A percentile compares a stretch with the other conserved stretches of the same genome.
Conservation (phyloP, 2,888 invertebrate genomes). For the Thymelicus sylvestris region DNA sequence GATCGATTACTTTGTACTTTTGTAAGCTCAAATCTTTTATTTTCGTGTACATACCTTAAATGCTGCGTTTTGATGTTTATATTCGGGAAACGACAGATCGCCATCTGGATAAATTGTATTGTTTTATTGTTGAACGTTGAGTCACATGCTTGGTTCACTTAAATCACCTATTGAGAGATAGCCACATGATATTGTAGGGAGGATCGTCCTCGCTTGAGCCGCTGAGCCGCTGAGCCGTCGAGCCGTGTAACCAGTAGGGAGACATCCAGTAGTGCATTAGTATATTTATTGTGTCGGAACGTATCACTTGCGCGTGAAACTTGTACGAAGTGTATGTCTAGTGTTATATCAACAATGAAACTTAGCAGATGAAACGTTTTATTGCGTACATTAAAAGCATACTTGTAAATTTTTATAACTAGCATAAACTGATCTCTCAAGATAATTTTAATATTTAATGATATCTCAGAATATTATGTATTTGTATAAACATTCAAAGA, state of each 20-base stretch:
- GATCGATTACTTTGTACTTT: slow-evolving; percentile 79
- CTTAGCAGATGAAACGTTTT: slow-evolving; percentile 69
- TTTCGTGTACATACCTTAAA: slow-evolving; percentile 78
- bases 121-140: slow-evolving; percentile 56
- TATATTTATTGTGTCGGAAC: slow-evolving; percentile 74
- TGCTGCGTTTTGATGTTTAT: slow-evolving; percentile 65
- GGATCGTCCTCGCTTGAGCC: slow-evolving; percentile 68
- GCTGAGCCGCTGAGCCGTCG: slow-evolving; percentile 31
- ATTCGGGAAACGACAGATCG: slow-evolving; percentile 74
- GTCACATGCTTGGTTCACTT: slow-evolving; percentile 55
- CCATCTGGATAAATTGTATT: slow-evolving; percentile 70
- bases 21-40: slow-evolving; percentile 82
- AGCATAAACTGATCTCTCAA: slow-evolving; percentile 83
- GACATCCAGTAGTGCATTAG: slow-evolving; percentile 76
- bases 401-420: slow-evolving; percentile 82
- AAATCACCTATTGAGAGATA: slow-evolving; percentile 52
- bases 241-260: slow-evolving; percentile 67
- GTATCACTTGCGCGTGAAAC: slow-evolving; percentile 66
- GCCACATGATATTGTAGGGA: slow-evolving; percentile 49
- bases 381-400: slow-evolving; percentile 74
- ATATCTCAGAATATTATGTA: slow-evolving; percentile 79
- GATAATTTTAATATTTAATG: slow-evolving; percentile 79
- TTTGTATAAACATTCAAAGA: slow-evolving; percentile 80
- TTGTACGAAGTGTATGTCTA: slow-evolving; percentile 65
- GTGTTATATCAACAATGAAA: slow-evolving; percentile 73